Conservation (phyloP, 2,888 invertebrate genomes). For the Anaspis maculata region DNA sequence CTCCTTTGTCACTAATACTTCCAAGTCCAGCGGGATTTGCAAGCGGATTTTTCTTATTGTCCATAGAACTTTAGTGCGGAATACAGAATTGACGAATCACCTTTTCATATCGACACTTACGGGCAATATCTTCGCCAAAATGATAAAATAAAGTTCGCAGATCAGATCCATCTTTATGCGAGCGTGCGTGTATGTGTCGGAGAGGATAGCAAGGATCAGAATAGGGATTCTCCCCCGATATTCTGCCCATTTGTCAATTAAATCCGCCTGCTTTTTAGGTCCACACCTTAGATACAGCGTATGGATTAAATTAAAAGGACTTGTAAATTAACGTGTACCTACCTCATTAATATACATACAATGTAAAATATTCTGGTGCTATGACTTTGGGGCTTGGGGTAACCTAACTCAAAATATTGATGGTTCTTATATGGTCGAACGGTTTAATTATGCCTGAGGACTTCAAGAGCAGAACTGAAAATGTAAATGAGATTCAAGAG, state of each 20-base stretch:
- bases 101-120: slow-evolving; percentile 19
- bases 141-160: slow-evolving; percentile 14
- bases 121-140: slow-evolving; percentile 6
- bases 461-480: slow-evolving; percentile 27
- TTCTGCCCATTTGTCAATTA: no score
- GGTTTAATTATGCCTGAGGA: slow-evolving; percentile 29
- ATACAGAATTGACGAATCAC: slow-evolving; percentile 32
- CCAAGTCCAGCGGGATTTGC: slow-evolving; percentile 23
- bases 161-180: no score
- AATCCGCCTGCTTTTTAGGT: no score
- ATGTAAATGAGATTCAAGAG: slow-evolving; percentile 29
- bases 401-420: slow-evolving; percentile 23
- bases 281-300: no score
- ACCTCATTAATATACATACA: slow-evolving; percentile 16
- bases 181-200: no score
- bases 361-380: slow-evolving; percentile 20
- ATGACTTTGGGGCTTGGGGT: slow-evolving; percentile 21
- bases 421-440: slow-evolving; percentile 27
- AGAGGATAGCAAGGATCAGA: no score
- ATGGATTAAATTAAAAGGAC: no score
- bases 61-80: slow-evolving; percentile 23
- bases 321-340: no score
- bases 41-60: slow-evolving; percentile 21
- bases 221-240: no score
- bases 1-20: slow-evolving; percentile 30